Base-by-base conservation (phyloP, 2,113 vertebrate genomes). In the Lophotis ruficrista region DNA sequence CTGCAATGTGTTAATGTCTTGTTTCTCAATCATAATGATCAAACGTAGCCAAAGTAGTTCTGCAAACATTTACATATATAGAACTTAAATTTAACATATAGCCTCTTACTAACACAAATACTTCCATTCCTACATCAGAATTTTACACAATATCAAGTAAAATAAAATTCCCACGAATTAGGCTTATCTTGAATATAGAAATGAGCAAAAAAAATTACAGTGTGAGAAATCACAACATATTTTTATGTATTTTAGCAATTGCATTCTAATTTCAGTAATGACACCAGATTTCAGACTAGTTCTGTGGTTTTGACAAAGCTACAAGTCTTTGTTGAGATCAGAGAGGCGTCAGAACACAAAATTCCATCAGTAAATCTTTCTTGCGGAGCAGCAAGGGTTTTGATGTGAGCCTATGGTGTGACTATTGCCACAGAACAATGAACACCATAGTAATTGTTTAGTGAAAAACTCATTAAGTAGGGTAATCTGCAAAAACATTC, bases 21-120 rank as follows among this genome's bases (percentile, higher is more conserved):
- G 37, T 73, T 93, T 92, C 47, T 58, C 66, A 50, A 4, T 28
- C 1, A 1, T 58, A 47, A 35, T 58, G 45, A 93, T 86, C 47
- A 94, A 90, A 93, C n/a, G 41, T 37, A 89, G 51, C 16, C 57
- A 79, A 93, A 84, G 58, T 12, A 86, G 54, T 70, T 81, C 70
- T 86, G 41, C 54, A 91, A 88, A 86, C 60, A 83, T 68, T 91
- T 64, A 58, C 10, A 8, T 73, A 35, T 6, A 38, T 23, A 33
- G 30, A 78, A 38, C 25, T 66, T 57, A n/a, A n/a, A 35, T 9
- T 70, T 45, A 92, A 77, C 37, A 38, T 27, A 77, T 2, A 60
- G 54, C 33, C 70, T 70, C 90, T 54, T 83, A 51, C 10, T 86
- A 33, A 64, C n/a, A 62, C 0, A 2, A 82, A 57, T 68, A 71